A percentile compares a stretch with the other conserved stretches of the same genome.
phyloP scores from a whole-genome alignment of 35 echinoderm and acorn worm species.

The Ophiothrix spiculata region DNA sequence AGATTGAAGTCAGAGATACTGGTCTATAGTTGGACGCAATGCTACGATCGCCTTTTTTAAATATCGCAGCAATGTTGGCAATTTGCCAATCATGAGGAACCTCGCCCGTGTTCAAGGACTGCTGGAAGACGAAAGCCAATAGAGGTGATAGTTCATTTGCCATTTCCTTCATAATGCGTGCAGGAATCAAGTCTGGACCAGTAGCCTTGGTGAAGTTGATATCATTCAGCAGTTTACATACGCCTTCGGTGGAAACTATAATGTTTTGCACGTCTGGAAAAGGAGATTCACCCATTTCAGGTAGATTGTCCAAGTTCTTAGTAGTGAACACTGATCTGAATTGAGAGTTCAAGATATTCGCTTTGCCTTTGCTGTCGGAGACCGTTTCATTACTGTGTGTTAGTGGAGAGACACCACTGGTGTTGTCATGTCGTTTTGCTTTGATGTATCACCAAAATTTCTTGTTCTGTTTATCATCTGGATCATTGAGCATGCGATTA shows the following conservation, averaged over 20 bases:
- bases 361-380: constrained; percentile 36
- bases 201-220: constrained; percentile 48
- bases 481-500: constrained; percentile 29
- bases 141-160: constrained; percentile 22
- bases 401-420: constrained; percentile 24
- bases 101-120: constrained; percentile 41
- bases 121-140: constrained; percentile 29
- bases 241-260: constrained; percentile 21
- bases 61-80: constrained; percentile 42
- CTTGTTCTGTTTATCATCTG: constrained; percentile 39
- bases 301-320: constrained; percentile 18
- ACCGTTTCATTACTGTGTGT: constrained; percentile 22
- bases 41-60: constrained; percentile 38
- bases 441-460: constrained; percentile 44
- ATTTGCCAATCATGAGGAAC: constrained; percentile 36
- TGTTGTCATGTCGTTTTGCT: constrained; percentile 27
- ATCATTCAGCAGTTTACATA: constrained; percentile 37
- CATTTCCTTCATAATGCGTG: constrained; percentile 33
- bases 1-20: constrained; percentile 39
- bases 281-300: constrained; percentile 23
- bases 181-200: constrained; percentile 48
- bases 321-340: constrained; percentile 53
- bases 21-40: constrained; percentile 29
- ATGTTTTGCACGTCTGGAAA: constrained; percentile 35
- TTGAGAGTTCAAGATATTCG: constrained; percentile 28